A percentile compares a stretch with the other conserved stretches of the same genome.
These are phyloP conservation scores for Chymomyza fuscimana DNA, from an alignment of 2,888 invertebrate genomes.

Conservation along the genomic window DNA sequence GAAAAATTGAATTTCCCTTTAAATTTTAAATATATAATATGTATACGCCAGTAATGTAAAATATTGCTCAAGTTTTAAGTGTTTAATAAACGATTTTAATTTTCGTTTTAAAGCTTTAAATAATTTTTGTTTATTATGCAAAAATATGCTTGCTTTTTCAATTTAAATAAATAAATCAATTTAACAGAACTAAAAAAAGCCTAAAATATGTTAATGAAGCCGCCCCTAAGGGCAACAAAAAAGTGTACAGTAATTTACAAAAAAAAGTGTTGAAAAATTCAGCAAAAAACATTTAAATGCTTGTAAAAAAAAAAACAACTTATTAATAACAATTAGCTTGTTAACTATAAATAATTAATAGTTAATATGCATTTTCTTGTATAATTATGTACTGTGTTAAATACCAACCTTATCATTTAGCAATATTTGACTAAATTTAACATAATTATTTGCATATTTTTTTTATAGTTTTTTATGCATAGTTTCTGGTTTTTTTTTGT, in stretches of 20 bases:
- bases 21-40: too few species aligned
- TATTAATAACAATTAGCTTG: slow-evolving; percentile 27
- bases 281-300: neutral
- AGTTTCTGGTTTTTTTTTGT: slow-evolving; percentile 8
- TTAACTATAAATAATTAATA: slow-evolving; percentile 25
- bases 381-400: neutral
- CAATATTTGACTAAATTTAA: slow-evolving; percentile 52
- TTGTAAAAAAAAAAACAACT: slow-evolving; percentile 12
- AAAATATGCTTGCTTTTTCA: too few species aligned
- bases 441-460: slow-evolving; percentile 22
- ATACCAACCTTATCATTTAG: slow-evolving; percentile 38
- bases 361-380: slow-evolving; percentile 8
- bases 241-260: neutral
- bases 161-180: too few species aligned
- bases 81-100: too few species aligned
- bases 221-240: too few species aligned
- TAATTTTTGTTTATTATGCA: too few species aligned
- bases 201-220: too few species aligned
- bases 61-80: too few species aligned
- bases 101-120: too few species aligned
- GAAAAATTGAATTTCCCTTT: too few species aligned
- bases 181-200: too few species aligned
- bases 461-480: slow-evolving; percentile 3
- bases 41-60: too few species aligned
- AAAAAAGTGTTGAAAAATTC: neutral